Evolutionary conservation across 2,113 vertebrate species (phyloP).

Genomic region (Oophaga pumilio): DNA sequence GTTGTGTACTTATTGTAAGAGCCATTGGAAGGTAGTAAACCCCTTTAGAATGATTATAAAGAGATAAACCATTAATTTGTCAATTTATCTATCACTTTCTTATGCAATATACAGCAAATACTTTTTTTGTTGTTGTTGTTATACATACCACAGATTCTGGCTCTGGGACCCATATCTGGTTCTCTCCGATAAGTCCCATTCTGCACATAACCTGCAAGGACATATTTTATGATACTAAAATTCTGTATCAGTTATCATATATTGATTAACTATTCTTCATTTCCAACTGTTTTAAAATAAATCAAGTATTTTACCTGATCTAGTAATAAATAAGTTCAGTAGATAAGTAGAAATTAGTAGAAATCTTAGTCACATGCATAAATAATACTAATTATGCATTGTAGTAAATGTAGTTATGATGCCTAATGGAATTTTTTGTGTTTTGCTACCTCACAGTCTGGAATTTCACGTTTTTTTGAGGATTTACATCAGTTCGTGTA

Average conservation of each 20-base stretch:
- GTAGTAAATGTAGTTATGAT: too few species aligned
- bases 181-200: slow-evolving; percentile 79
- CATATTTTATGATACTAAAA: background rate
- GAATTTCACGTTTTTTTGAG: too few species aligned
- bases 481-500: too few species aligned
- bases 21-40: background rate
- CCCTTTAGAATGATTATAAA: background rate
- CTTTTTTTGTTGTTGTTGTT: background rate
- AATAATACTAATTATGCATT: background rate
- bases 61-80: background rate
- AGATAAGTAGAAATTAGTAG: too few species aligned
- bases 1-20: background rate
- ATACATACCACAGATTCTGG: slow-evolving; percentile 77
- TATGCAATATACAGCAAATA: too few species aligned
- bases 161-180: slow-evolving; percentile 84
- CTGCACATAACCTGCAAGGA: slow-evolving; percentile 78
- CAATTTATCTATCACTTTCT: too few species aligned
- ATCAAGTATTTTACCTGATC: too few species aligned
- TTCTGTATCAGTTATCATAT: background rate
- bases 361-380: background rate
- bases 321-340: background rate
- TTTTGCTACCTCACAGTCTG: too few species aligned
- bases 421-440: too few species aligned
- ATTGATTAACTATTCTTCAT: background rate
- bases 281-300: background rate